Conservation (phyloP, 2,797 vertebrate genomes). For the Smutsia temminckii region DNA sequence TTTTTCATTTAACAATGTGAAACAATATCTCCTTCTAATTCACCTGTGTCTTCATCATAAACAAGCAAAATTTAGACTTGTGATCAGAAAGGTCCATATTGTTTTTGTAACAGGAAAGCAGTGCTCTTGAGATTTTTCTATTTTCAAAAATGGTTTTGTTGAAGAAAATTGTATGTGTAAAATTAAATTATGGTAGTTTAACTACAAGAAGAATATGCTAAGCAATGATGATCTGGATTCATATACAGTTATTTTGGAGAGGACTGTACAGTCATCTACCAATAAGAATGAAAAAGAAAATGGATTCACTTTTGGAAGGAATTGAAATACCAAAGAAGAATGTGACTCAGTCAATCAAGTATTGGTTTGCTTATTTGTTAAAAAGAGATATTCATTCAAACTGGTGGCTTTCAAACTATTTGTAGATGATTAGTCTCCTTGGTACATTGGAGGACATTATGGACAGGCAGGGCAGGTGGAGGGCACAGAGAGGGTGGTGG, state of each 20-base stretch:
- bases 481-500: neutral
- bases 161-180: conserved; percentile 44
- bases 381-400: neutral
- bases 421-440: neutral
- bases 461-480: neutral
- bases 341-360: neutral
- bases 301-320: neutral
- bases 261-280: neutral
- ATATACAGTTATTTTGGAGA: neutral
- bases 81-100: conserved; percentile 2
- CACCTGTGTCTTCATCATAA: neutral
- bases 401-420: neutral
- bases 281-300: neutral
- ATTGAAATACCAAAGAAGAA: neutral
- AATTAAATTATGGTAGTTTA: neutral
- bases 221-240: neutral
- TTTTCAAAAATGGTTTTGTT: conserved; percentile 20
- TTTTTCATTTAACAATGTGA: conserved; percentile 25
- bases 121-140: neutral
- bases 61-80: conserved; percentile 14
- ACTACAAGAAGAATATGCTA: neutral
- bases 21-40: neutral
- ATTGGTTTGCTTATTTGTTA: conserved; percentile 17
- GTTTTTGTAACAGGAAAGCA: conserved; percentile 3
- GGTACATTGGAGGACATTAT: neutral